Evolutionary conservation across 2,888 invertebrate species (phyloP).

Genomic region (Eucera pruinosa): DNA sequence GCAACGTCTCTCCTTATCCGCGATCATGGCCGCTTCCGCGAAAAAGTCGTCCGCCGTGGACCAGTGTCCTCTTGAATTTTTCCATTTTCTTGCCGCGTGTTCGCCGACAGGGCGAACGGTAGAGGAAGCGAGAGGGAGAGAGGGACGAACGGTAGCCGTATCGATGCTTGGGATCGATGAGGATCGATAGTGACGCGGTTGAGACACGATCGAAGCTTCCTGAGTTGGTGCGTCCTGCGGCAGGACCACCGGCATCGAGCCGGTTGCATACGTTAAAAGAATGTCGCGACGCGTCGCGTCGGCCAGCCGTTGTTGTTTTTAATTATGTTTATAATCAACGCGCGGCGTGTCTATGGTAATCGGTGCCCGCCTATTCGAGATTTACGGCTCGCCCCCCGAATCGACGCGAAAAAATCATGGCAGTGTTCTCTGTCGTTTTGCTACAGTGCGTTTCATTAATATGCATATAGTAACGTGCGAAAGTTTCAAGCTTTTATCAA

Average conservation of each 20-base stretch:
- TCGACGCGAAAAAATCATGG: conserved; percentile 31
- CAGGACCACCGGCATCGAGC: conserved; percentile 82
- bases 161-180: conserved; percentile 59
- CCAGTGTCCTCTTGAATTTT: conserved; percentile 54
- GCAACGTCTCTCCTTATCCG: conserved; percentile 42
- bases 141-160: conserved; percentile 49
- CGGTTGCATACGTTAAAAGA: conserved; percentile 79
- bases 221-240: conserved; percentile 60
- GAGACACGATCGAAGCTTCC: conserved; percentile 68
- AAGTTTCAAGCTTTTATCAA: no score
- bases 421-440: neutral
- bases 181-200: conserved; percentile 62
- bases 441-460: no score
- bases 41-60: conserved; percentile 51
- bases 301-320: conserved; percentile 81
- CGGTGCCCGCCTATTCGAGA: conserved; percentile 74
- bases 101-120: neutral
- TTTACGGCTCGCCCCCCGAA: conserved; percentile 68
- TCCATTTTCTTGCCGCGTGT: conserved; percentile 58
- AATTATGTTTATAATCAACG: conserved; percentile 84
- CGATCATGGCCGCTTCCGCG: conserved; percentile 42
- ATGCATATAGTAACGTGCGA: no score
- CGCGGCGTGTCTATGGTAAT: conserved; percentile 82
- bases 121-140: neutral
- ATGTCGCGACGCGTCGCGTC: no score